Evolutionary conservation across 1,140 invertebrate species (phyloP).

Genomic region (Ceratosolen fusciceps): DNA sequence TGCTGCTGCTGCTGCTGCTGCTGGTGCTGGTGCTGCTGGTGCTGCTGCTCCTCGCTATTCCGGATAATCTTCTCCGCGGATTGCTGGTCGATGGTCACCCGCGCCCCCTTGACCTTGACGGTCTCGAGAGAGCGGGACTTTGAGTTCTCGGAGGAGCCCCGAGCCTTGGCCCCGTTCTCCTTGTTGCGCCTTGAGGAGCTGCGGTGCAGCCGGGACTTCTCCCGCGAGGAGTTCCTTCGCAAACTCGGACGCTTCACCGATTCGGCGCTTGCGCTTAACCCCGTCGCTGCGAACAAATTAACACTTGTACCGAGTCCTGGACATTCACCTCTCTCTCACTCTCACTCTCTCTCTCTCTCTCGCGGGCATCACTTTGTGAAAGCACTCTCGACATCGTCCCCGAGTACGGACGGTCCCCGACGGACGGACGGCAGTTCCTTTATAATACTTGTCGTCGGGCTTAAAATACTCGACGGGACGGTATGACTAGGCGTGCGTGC

Average conservation of each 20-base stretch:
- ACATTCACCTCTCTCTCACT: neutral
- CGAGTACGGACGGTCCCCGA: too few relatives aligned
- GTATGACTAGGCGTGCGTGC: neutral
- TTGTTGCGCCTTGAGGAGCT: conserved; percentile 80
- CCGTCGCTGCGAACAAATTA: conserved; percentile 61
- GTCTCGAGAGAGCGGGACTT: conserved; percentile 68
- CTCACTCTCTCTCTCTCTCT: neutral
- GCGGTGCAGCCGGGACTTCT: conserved; percentile 77
- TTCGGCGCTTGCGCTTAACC: conserved; percentile 79
- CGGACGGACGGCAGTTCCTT: too few relatives aligned
- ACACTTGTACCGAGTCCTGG: neutral
- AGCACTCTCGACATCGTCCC: too few relatives aligned
- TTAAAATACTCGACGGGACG: neutral
- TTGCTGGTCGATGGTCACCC: conserved; percentile 63
- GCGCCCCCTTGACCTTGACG: conserved; percentile 70
- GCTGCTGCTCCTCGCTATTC: conserved; percentile 56
- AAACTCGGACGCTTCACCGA: conserved; percentile 78
- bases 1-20: conserved; percentile 55
- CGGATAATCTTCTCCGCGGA: conserved; percentile 59
- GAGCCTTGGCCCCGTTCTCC: conserved; percentile 75
- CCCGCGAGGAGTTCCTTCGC: conserved; percentile 76
- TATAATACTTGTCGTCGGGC: too few relatives aligned
- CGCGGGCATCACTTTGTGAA: too few relatives aligned
- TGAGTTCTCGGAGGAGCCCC: conserved; percentile 63
- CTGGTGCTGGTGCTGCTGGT: conserved; percentile 54